These are phyloP conservation scores for Botrylloides violaceus DNA, from an alignment of 23 tunicate species.

Conservation along the genomic window DNA sequence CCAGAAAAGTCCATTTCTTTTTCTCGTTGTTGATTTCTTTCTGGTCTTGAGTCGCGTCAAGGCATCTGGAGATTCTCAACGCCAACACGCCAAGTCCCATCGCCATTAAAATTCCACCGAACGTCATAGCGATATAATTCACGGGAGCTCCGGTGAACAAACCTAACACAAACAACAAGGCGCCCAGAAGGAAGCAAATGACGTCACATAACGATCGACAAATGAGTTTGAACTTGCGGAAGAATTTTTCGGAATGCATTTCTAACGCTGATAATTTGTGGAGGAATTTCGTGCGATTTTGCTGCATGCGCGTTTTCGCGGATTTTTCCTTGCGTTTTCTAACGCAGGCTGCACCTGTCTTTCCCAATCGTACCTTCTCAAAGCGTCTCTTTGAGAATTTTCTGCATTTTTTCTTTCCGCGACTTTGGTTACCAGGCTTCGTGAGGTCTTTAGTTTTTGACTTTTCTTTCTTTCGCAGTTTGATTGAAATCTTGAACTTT, in stretches of 20 bases:
- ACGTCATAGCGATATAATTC: constrained; percentile 20
- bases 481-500: background rate
- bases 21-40: background rate
- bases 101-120: constrained; percentile 23
- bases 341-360: no score
- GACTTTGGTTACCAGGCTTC: no score
- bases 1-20: background rate
- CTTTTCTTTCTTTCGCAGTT: background rate
- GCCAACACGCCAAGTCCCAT: constrained; percentile 23
- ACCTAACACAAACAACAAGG: constrained; percentile 32
- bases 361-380: no score
- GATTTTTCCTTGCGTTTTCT: no score
- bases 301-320: background rate
- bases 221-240: background rate
- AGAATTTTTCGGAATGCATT: background rate
- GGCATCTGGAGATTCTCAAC: constrained; percentile 1
- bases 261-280: background rate
- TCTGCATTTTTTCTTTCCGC: no score
- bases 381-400: no score
- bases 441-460: no score
- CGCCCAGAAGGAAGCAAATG: constrained; percentile 25
- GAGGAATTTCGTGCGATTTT: background rate
- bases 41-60: background rate
- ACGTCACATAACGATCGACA: background rate
- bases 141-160: constrained; percentile 30